Base-by-base conservation (phyloP, 2,888 invertebrate genomes). In the Torymus aiolomorphi region DNA sequence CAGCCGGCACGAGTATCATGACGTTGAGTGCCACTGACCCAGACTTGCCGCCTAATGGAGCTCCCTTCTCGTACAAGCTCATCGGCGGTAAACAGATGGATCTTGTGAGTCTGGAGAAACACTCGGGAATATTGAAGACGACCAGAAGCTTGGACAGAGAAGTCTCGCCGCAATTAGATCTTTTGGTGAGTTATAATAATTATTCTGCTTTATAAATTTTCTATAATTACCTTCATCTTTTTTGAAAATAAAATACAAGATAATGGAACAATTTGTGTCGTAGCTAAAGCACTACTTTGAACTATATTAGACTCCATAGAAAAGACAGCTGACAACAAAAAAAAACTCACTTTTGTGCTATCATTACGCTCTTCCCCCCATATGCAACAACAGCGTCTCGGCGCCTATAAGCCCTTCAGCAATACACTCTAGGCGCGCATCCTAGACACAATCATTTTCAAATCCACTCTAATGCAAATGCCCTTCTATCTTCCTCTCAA, bases 21-120 rank as follows among this genome's bases (percentile, higher is more conserved):
- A 95, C 95, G 0, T 91, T 98, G n/a, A 93, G 94, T 5, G 97
- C 98, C 0, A 95, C 93, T 69, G 98, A 98, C 92, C 95, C 96
- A 0, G 98, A 98, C 91, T 89, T 97, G 73, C 96, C 97, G 20
- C 96, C 96, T 2, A 97, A 98, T 88, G 97, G 97, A 10, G 97
- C 96, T 2, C 98, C 98, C 14, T 98, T 97, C 87, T 94, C 94
- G 0, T 98, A 97, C 87, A 92, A 92, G 82, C 90, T 97, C 31
- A 91, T 96, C 31, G 96, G 96, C 18, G 97, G 96, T 13, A 94
- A 93, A 87, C 95, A 96, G 86, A 94, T 94, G 87, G 94, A 94
- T 77, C 93, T 94, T 83, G 94, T 98, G 0, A 94, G 93, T 81
- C 92, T 98, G 56, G 95, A 97, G 83, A 94, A 93, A 84, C 95